Base-by-base conservation (phyloP, 2,113 vertebrate genomes). In the Chitala chitala region DNA sequence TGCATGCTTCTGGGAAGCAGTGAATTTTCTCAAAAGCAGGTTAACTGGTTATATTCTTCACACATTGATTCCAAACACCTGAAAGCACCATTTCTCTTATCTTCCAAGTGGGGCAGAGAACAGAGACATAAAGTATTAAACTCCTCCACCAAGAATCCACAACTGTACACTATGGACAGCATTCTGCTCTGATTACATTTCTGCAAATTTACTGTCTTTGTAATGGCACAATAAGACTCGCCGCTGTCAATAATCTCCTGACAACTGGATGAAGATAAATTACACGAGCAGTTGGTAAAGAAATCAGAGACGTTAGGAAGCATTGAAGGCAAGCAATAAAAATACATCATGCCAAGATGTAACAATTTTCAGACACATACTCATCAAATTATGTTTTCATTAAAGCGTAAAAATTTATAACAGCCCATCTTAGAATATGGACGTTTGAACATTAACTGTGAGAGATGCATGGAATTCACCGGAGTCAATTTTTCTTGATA, bases 351-450 rank as follows among this genome's bases (percentile, higher is more conserved):
- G 12, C 44, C 5, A 26, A 46, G 10, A 51, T 51, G n/a, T 31
- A 51, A 69, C 46, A 15, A 20, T 69, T 48, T 50, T 48, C 66
- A 33, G 66, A 51, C 42, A n/a, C n/a, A n/a, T n/a, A n/a, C n/a
- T n/a, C n/a, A 50, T 69, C 66, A 69, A 20, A 40, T 44, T 66
- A 66, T 44, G 24, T 69, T 33, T 69, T 42, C 66, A 46, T 69
- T 51, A 69, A 69, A 69, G 48, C 20, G 63, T 24, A 44, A 66
- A n/a, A 22, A 38, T n/a, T n/a, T 15, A 50, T 46, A 48, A 50
- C 26, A 31, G 12, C 26, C n/a, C 20, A 69, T 51, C 46, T 29
- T 40, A 69, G 48, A 51, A 69, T 31, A 17, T 8, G 20, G 66
- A 24, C 66, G 12, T 69, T 69, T 48, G 66, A 69, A 36, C 29